Conservation (phyloP, 2,797 vertebrate species). For the Novumbra hubbsi region DNA sequence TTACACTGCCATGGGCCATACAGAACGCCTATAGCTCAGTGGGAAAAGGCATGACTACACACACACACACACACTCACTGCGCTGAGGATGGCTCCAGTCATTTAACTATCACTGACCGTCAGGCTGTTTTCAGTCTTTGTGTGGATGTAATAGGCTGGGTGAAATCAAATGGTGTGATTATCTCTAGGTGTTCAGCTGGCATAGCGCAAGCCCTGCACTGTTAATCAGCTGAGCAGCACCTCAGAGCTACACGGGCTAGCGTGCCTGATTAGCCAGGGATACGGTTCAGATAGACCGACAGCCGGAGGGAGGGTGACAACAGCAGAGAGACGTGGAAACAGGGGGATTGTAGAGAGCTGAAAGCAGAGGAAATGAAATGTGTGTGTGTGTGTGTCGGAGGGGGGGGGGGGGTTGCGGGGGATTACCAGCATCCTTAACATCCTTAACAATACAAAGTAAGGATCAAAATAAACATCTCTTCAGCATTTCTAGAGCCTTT, state of each 20-base stretch:
- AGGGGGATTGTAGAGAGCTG: neutral
- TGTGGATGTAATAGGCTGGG: neutral
- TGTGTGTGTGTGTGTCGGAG: too few relatives aligned
- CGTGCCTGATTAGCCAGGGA: slow-evolving; percentile 29
- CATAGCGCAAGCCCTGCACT: neutral
- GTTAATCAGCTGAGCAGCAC: slow-evolving; percentile 21
- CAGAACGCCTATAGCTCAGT: neutral
- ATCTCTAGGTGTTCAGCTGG: slow-evolving; percentile 1
- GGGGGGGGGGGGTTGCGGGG: too few relatives aligned
- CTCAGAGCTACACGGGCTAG: slow-evolving; percentile 12
- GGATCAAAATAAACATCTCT: neutral
- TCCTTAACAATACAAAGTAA: neutral
- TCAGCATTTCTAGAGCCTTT: neutral
- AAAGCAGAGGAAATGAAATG: neutral
- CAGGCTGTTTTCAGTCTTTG: neutral
- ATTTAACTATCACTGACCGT: neutral
- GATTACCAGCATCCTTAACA: too few relatives aligned
- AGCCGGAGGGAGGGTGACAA: neutral
- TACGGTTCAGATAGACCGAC: slow-evolving; percentile 24
- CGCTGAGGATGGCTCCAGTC: neutral
- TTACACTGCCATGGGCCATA: neutral
- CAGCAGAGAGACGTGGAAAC: slow-evolving; percentile 8
- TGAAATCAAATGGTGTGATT: neutral
- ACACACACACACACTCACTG: neutral
- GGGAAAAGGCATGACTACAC: neutral